Evolutionary conservation across 1,140 invertebrate species (phyloP), one percentile per base, ranked within the genome.

Genomic region (Drosophila tristis): DNA sequence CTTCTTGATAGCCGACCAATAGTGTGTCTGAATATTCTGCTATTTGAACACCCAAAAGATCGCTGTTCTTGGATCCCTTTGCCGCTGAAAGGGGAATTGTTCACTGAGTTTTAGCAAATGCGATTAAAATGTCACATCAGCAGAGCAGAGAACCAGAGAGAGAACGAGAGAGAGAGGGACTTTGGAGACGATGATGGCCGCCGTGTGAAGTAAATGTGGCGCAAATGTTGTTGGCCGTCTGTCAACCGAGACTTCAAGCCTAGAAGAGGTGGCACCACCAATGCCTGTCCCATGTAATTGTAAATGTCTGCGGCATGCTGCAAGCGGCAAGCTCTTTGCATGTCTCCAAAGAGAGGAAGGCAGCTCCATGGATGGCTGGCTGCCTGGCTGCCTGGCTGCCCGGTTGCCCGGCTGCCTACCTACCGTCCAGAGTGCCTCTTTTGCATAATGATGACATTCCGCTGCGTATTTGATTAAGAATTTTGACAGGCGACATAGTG

Each of bases 71-170:
- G 53, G 25, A 13, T 39, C 11, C 35, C 50, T 50, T 62, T 45
- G 20, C 49, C 44, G 26, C n/a, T 31, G 3, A 9, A 54, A 56
- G 77, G 61, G 31, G 86, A 90, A 91, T 89, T 91, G 90, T 77
- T 91, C 90, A 91, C 49, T 91, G 90, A 86, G 84, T 91, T 89
- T 91, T 75, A 85, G 90, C 86, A 91, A 91, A 91, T 91, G 86
- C 90, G 90, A 91, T 91, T 91, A 91, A 91, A 91, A 91, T 91
- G 90, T 91, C 90, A 91, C 75, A 49, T 11, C 35, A 39, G 13
- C 35, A 11, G 8, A 35, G 65, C 2, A 55, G 70, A n/a, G 42
- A 9, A 15, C 5, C 42, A n/a, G 44, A 56, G 44, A 45, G 61
- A 75, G 68, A 44, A 48, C 53, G 67, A 13, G 64, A 26, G 61